Conservation (phyloP, 2,113 vertebrate species). For the Apodemus sylvaticus region DNA sequence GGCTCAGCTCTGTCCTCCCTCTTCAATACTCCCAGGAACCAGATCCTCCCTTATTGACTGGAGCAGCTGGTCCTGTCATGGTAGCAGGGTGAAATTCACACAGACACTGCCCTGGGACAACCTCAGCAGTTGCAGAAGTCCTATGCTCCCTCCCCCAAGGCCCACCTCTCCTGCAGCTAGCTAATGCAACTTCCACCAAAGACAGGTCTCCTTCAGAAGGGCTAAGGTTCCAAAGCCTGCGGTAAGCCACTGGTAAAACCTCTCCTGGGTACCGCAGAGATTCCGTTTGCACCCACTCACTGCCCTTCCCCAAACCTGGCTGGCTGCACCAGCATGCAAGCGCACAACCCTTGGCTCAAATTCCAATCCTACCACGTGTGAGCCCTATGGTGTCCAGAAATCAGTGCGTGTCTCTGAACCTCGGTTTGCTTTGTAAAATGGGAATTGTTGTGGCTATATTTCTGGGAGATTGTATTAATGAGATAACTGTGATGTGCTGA, state of each 20-base stretch:
- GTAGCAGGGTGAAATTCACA: not conserved
- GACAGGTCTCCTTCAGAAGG: too few species aligned
- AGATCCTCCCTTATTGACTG: constrained; percentile 60
- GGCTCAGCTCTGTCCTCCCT: not conserved
- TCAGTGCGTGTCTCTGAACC: not conserved
- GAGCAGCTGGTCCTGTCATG: constrained; percentile 60
- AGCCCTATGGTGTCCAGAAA: not conserved
- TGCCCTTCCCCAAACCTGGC: not conserved
- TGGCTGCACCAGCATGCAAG: too few species aligned
- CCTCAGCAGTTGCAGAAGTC: not conserved
- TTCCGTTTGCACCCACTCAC: not conserved
- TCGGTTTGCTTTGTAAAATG: not conserved
- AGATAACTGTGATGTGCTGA: not conserved
- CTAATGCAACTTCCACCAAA: not conserved
- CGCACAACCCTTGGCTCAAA: not conserved
- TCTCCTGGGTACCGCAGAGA: not conserved
- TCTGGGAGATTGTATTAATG: not conserved
- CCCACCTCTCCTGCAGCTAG: too few species aligned
- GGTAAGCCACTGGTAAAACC: not conserved
- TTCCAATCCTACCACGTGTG: not conserved
- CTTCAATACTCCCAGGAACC: not conserved
- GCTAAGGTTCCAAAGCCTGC: not conserved
- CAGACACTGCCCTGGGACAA: constrained; percentile 32
- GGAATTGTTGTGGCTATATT: not conserved
- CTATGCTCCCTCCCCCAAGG: not conserved